phyloP scores from a whole-genome alignment of 2,113 vertebrate genomes.

The Micromys minutus region DNA sequence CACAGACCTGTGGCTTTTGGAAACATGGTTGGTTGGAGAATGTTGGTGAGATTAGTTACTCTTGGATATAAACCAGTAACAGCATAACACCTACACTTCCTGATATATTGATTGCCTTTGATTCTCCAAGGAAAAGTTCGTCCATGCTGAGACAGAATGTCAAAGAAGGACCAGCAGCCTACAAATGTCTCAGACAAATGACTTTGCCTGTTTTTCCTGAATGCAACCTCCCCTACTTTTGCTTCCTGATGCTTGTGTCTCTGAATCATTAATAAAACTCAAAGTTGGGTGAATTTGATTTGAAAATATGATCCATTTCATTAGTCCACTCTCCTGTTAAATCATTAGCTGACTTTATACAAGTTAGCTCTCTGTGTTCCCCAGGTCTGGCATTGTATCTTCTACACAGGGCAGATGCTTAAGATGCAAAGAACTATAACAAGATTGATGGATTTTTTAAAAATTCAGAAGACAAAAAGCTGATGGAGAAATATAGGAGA shows the following conservation, averaged over 20 bases:
- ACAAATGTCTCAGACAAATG: background rate
- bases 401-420: background rate
- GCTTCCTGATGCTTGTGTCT: background rate
- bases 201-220: background rate
- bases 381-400: background rate
- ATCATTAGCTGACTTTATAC: background rate
- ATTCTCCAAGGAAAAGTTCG: background rate
- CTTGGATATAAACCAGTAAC: background rate
- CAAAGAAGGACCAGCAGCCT: background rate
- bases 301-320: constrained; percentile 1
- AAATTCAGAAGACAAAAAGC: background rate
- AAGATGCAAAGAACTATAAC: background rate
- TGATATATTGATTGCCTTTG: background rate
- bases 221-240: no score
- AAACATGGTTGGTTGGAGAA: background rate
- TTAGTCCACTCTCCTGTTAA: background rate
- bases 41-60: background rate
- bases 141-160: background rate
- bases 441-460: background rate
- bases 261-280: background rate
- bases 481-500: background rate
- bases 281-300: background rate
- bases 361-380: background rate
- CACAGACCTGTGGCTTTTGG: background rate
- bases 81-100: background rate